phyloP scores from a whole-genome alignment of 2,113 vertebrate species.

The Aphelocoma coerulescens region DNA sequence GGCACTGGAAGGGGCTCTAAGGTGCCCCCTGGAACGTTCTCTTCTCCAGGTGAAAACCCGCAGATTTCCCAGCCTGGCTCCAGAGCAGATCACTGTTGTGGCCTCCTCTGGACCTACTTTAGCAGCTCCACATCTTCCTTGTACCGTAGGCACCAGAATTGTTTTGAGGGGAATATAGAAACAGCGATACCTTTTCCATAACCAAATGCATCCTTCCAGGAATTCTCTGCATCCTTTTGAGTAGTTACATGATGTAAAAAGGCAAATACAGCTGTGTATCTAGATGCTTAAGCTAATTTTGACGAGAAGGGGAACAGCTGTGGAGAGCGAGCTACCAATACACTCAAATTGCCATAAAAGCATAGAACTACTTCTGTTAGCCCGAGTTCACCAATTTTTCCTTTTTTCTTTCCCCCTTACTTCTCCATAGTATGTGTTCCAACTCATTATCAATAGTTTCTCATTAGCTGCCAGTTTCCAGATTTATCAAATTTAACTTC shows the following conservation, averaged over 20 bases:
- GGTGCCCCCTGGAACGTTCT: neutral
- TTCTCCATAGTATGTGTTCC: neutral
- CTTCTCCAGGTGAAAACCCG: accelerated
- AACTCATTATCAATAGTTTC: neutral
- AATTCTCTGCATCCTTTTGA: neutral
- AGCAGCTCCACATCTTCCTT: neutral
- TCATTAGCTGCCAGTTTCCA: neutral
- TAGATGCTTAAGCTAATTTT: neutral
- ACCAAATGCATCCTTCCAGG: neutral
- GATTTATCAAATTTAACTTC: neutral
- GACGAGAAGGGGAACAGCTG: neutral
- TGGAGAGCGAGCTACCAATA: accelerated
- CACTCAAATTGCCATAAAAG: neutral
- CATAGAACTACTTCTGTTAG: neutral
- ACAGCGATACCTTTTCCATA: neutral
- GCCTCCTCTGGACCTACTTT: neutral
- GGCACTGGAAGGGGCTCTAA: accelerated
- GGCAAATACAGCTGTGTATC: neutral
- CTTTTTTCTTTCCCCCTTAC: neutral
- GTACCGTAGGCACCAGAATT: neutral
- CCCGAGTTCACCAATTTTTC: accelerated
- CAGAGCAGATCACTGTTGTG: neutral
- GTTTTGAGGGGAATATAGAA: neutral
- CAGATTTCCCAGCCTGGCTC: neutral
- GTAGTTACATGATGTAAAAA: neutral